A percentile compares a stretch with the other conserved stretches of the same genome.
These are phyloP conservation scores for Stomatorhinus walkeri DNA, from an alignment of 2,797 vertebrate species.

Conservation along the genomic window DNA sequence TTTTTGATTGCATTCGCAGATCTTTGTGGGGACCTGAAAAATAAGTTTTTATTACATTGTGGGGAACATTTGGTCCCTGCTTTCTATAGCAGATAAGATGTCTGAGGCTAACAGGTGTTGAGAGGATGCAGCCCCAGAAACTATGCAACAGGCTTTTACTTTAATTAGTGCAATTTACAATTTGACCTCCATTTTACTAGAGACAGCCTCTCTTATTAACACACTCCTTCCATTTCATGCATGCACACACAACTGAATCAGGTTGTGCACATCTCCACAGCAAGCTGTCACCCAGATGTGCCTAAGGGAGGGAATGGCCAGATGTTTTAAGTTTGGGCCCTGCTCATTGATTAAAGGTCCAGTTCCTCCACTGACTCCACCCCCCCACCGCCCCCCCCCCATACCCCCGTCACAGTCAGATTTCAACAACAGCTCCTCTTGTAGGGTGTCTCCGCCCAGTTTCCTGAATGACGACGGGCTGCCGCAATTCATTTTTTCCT, in stretches of 20 bases:
- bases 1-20: background rate
- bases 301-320: background rate
- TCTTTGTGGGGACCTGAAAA: background rate
- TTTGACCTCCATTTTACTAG: background rate
- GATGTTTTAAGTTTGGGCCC: slow-evolving; percentile 15
- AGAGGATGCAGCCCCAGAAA: background rate
- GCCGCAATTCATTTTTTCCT: background rate
- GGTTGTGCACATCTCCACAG: background rate
- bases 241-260: background rate
- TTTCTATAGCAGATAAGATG: background rate
- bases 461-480: background rate
- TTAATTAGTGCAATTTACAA: background rate
- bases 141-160: background rate
- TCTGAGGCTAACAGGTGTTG: background rate
- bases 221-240: background rate
- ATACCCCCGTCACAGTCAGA: background rate
- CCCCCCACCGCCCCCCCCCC: background rate
- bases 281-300: slow-evolving; percentile 16
- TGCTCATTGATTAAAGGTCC: slow-evolving; percentile 13
- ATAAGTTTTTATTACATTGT: background rate
- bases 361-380: background rate
- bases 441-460: slow-evolving; percentile 1
- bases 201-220: background rate
- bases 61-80: background rate
- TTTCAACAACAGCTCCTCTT: background rate